phyloP scores from a whole-genome alignment of 2,888 invertebrate genomes.

The Aspidiotus rigidus region DNA sequence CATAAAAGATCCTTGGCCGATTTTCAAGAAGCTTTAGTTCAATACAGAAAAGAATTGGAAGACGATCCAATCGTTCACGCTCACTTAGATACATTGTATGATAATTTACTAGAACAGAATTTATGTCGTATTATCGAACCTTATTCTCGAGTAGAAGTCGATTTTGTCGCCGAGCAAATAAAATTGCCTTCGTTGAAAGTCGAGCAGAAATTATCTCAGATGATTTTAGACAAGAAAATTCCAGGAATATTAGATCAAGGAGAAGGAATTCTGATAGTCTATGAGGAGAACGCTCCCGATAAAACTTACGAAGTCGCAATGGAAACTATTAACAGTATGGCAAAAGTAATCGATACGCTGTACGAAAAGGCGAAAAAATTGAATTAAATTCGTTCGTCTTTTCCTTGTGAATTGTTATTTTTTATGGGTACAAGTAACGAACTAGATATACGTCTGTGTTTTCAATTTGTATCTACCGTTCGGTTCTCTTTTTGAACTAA shows the following conservation, averaged over 20 bases:
- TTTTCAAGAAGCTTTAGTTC: slow-evolving; percentile 81
- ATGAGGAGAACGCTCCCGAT: slow-evolving; percentile 88
- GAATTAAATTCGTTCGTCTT: slow-evolving; percentile 19
- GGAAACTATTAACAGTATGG: slow-evolving; percentile 97
- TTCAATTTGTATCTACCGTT: too few species aligned
- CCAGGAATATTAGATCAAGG: slow-evolving; percentile 97
- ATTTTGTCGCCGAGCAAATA: slow-evolving; percentile 84
- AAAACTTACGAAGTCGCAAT: slow-evolving; percentile 96
- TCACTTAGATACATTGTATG: slow-evolving; percentile 92
- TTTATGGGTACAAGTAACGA: too few species aligned
- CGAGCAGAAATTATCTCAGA: slow-evolving; percentile 94
- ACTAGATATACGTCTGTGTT: too few species aligned
- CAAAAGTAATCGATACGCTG: slow-evolving; percentile 97
- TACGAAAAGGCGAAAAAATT: slow-evolving; percentile 99
- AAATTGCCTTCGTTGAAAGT: slow-evolving; percentile 82
- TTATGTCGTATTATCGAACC: slow-evolving; percentile 97
- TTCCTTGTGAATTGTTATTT: too few species aligned
- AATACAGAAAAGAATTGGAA: slow-evolving; percentile 78
- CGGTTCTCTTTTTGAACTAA: too few species aligned
- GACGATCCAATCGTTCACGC: slow-evolving; percentile 95
- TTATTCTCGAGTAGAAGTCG: slow-evolving; percentile 86
- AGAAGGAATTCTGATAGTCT: slow-evolving; percentile 93
- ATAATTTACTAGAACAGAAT: slow-evolving; percentile 98
- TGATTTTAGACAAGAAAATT: slow-evolving; percentile 98
- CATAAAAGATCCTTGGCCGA: slow-evolving; percentile 94